phyloP scores from a whole-genome alignment of 2,888 invertebrate genomes.

The Serripes groenlandicus region DNA sequence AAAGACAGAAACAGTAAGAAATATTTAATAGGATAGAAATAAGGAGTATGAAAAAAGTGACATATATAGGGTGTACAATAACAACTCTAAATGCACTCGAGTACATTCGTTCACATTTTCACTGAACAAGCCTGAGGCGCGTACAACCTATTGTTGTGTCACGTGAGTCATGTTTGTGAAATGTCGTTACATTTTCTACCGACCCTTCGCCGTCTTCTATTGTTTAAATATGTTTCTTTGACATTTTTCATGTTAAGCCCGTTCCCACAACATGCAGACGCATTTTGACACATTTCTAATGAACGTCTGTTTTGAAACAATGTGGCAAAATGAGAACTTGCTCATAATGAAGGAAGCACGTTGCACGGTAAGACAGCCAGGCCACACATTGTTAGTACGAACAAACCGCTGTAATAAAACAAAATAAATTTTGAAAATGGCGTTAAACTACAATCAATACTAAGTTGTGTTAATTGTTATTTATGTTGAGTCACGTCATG shows the following conservation, averaged over 20 bases:
- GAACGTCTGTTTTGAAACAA: background rate
- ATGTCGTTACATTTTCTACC: background rate
- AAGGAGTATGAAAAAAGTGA: background rate
- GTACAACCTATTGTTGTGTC: background rate
- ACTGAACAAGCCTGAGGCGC: constrained; percentile 1
- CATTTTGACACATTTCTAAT: background rate
- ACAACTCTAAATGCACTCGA: background rate
- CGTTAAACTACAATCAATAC: background rate
- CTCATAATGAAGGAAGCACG: background rate
- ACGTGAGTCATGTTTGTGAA: constrained; percentile 2
- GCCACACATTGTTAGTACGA: background rate
- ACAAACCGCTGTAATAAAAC: background rate
- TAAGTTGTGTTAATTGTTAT: too few species aligned
- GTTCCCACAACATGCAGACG: background rate
- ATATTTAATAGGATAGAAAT: background rate
- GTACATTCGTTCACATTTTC: constrained; percentile 12
- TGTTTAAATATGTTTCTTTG: background rate
- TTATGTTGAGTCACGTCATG: too few species aligned
- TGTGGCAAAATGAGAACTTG: background rate
- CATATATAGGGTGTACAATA: background rate
- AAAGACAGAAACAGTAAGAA: background rate
- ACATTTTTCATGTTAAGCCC: background rate
- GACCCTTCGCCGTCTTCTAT: background rate
- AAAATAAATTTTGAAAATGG: background rate
- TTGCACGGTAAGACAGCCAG: background rate